phyloP scores from a whole-genome alignment of 2,797 vertebrate species.

The Eulemur coronatus region DNA sequence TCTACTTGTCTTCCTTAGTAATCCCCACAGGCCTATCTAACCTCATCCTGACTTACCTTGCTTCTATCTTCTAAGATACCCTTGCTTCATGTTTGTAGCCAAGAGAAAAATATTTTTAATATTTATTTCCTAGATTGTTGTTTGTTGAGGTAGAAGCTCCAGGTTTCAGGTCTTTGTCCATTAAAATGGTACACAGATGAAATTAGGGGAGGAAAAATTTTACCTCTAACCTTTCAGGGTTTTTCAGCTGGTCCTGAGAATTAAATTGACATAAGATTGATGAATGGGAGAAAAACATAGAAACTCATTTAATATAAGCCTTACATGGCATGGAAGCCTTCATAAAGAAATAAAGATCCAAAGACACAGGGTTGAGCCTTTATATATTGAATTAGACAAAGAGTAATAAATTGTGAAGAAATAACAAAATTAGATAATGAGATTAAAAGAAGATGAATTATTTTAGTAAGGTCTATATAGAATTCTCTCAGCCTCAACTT shows the following conservation, averaged over 20 bases:
- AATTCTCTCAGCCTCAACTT: not conserved
- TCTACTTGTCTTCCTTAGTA: not conserved
- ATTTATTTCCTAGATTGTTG: not conserved
- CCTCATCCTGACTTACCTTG: not conserved
- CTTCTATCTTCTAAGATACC: not conserved
- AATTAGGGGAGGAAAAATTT: not conserved
- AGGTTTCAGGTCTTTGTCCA: not conserved
- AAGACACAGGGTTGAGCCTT: not conserved
- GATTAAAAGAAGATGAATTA: not conserved
- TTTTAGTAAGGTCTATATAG: not conserved
- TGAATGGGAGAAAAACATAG: not conserved
- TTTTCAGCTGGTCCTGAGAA: not conserved
- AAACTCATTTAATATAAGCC: not conserved
- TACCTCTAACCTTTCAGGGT: not conserved
- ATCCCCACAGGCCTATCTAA: not conserved
- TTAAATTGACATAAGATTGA: not conserved
- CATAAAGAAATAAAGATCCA: not conserved
- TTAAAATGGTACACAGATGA: not conserved
- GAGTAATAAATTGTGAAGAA: not conserved
- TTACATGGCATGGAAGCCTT: not conserved
- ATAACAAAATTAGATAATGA: not conserved
- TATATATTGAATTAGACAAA: not conserved
- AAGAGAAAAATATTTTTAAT: not conserved
- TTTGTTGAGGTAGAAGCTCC: not conserved
- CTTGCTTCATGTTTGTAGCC: not conserved